Evolutionary conservation across 92 coral and sea anemone species (phyloP).

Genomic region (Meandrina meandrites): DNA sequence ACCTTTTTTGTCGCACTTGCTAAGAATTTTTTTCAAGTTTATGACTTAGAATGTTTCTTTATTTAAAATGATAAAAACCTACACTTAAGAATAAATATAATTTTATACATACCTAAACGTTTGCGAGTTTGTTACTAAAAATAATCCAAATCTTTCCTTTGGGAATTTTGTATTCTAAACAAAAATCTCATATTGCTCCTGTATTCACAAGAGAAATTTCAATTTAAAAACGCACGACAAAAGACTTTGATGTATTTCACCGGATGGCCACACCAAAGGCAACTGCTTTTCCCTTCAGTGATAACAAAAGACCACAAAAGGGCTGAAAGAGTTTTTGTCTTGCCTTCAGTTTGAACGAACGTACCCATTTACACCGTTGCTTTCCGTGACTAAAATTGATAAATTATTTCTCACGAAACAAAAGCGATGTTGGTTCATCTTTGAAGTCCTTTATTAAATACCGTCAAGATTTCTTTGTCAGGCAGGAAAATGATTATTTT

Average conservation of each 20-base stretch:
- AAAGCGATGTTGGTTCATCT: not conserved
- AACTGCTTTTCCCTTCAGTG: not conserved
- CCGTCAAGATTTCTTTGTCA: slow-evolving; percentile 5
- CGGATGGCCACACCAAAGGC: slow-evolving; percentile 4
- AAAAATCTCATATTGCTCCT: not conserved
- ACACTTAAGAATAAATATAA: not conserved
- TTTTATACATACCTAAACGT: not conserved
- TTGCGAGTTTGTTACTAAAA: not conserved
- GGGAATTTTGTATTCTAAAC: not conserved
- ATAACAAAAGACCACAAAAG: not conserved
- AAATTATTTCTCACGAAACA: not conserved
- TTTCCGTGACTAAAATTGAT: not conserved
- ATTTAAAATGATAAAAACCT: not conserved
- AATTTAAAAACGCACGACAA: not conserved
- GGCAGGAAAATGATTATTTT: not conserved
- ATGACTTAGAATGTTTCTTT: too few relatives aligned
- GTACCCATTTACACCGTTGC: not conserved
- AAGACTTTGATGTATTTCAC: not conserved
- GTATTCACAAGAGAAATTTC: not conserved
- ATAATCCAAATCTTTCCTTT: not conserved
- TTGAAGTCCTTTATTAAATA: not conserved
- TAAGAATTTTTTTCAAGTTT: too few relatives aligned
- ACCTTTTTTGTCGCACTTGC: too few relatives aligned
- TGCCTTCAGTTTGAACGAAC: not conserved
- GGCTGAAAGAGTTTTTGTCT: not conserved